Conservation (phyloP, 2,888 invertebrate genomes). For the Stramonita haemastoma region DNA sequence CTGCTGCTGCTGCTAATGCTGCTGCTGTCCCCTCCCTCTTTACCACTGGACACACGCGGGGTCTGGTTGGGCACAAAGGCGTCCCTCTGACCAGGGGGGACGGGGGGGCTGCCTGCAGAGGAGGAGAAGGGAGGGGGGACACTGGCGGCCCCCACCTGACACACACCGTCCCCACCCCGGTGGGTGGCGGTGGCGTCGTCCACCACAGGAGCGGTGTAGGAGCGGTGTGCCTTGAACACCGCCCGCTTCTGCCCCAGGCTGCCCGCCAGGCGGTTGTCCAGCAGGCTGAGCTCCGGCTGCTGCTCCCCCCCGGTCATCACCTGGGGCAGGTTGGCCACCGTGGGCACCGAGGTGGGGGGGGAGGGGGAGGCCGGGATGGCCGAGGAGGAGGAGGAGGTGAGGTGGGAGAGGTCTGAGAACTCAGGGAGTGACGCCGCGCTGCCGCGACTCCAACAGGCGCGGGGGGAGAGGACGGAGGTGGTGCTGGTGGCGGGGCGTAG, state of each 20-base stretch:
- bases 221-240: constrained; percentile 42
- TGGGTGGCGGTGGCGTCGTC: not conserved
- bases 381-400: not conserved
- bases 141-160: not conserved
- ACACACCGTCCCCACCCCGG: not conserved
- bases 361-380: not conserved
- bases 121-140: not conserved
- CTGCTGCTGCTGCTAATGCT: not conserved
- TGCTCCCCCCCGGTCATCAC: not conserved
- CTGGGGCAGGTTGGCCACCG: not conserved
- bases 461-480: constrained; percentile 55
- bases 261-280: not conserved
- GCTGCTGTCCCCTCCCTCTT: not conserved
- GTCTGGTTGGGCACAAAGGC: constrained; percentile 2
- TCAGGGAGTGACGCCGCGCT: constrained; percentile 75
- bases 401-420: constrained; percentile 51
- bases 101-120: not conserved
- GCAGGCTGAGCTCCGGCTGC: not conserved
- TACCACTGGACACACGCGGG: constrained; percentile 20
- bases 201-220: constrained; percentile 45
- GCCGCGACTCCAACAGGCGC: constrained; percentile 65
- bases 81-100: not conserved
- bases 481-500: constrained; percentile 48
- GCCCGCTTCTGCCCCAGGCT: constrained; percentile 30
- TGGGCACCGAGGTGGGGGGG: not conserved